phyloP scores from a whole-genome alignment of 2,113 vertebrate genomes.

The Baryphthengus martii region DNA sequence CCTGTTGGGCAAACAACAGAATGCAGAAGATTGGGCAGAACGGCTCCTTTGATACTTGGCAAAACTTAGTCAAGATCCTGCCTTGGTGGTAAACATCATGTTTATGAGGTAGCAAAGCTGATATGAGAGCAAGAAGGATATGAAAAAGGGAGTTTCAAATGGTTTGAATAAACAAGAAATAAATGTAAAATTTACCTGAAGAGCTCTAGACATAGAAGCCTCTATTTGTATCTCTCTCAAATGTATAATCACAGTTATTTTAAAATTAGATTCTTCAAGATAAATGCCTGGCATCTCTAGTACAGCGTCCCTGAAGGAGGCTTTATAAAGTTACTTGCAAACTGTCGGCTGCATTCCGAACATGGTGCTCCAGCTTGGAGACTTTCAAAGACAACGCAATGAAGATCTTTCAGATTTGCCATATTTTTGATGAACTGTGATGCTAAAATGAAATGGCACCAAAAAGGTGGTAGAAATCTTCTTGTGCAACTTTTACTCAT shows the following conservation, averaged over 20 bases:
- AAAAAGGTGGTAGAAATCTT: background rate
- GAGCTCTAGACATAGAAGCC: background rate
- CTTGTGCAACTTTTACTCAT: background rate
- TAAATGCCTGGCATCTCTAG: background rate
- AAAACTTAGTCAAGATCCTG: background rate
- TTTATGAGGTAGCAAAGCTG: background rate
- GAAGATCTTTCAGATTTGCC: background rate
- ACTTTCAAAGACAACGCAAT: background rate
- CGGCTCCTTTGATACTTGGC: background rate
- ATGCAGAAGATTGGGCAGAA: background rate
- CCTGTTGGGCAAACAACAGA: background rate
- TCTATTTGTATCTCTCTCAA: background rate
- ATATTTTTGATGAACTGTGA: background rate
- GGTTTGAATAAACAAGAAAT: background rate
- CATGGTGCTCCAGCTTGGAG: background rate
- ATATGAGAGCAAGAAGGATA: background rate
- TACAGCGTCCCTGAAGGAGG: background rate
- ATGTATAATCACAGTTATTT: background rate
- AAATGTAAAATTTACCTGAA: background rate
- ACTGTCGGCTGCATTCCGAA: background rate
- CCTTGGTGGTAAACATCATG: background rate
- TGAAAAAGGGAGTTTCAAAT: background rate
- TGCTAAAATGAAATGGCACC: background rate
- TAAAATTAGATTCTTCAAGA: background rate
- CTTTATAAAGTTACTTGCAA: background rate